Percentiles rank a stretch among this genome's conserved stretches.
These are phyloP conservation scores for Anoplophora glabripennis DNA, from an alignment of 1,140 invertebrate species.

Conservation along the genomic window DNA sequence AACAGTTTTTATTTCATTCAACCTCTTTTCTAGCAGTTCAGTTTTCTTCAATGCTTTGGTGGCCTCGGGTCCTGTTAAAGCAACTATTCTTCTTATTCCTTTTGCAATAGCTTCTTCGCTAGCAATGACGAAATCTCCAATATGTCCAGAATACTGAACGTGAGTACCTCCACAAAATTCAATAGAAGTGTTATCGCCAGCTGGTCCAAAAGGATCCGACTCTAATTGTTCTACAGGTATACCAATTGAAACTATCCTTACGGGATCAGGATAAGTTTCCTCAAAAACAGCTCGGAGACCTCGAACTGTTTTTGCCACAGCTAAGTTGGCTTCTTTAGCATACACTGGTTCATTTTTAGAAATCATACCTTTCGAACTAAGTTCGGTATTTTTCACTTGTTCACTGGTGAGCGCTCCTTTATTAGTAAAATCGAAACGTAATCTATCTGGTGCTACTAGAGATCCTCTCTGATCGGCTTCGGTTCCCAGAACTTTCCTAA, in stretches of 20 bases:
- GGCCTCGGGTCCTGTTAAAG: conserved; percentile 93
- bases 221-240: conserved; percentile 88
- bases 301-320: conserved; percentile 85
- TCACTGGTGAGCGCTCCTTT: conserved; percentile 86
- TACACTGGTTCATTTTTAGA: conserved; percentile 80
- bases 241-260: conserved; percentile 93
- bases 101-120: conserved; percentile 99
- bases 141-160: conserved; percentile 83
- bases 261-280: conserved; percentile 98
- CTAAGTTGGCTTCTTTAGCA: conserved; percentile 83
- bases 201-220: conserved; percentile 74
- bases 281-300: conserved; percentile 98
- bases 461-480: conserved; percentile 97
- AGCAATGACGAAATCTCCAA: conserved; percentile 92
- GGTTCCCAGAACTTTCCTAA: conserved; percentile 83
- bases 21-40: conserved; percentile 69
- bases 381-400: conserved; percentile 86
- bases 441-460: conserved; percentile 94
- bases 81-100: conserved; percentile 93
- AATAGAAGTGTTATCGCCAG: conserved; percentile 85
- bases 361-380: conserved; percentile 75
- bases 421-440: conserved; percentile 96
- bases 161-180: conserved; percentile 99
- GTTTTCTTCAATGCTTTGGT: conserved; percentile 79
- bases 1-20: conserved; percentile 63